Evolutionary conservation across 1,140 invertebrate genomes (phyloP), one percentile per base, ranked within the genome.

Genomic region (Steinernema feltiae): DNA sequence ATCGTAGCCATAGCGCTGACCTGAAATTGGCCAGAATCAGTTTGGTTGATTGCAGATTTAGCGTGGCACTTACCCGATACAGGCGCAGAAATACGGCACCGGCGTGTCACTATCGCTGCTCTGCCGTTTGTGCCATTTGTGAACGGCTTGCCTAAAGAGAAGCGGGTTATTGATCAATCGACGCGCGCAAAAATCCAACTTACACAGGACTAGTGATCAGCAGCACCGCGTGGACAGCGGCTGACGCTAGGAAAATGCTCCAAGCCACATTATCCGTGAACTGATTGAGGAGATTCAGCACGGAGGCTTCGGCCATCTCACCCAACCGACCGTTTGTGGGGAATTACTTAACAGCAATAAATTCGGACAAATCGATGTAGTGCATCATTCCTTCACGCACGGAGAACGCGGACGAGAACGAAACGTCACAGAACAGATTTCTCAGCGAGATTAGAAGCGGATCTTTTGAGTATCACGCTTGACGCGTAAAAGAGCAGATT

Each of bases 161-260:
- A 35, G 12, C 17, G 31, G 35, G 21, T 27, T 27, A n/a, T 21
- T 21, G 30, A 0, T 31, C 30, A 0, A 31, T 29, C 70, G 18
- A 2, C 30, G 2, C 41, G 32, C 30, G 12, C 30, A 69, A 41
- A 32, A n/a, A n/a, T n/a, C n/a, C n/a, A 32, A 76, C 83, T 72
- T 72, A 84, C 83, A 84, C 15, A 32, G 83, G 83, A 75, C 81
- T 83, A 69, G 83, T 79, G 53, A 85, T 85, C 1, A 85, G 53
- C 1, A 85, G 53, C 27, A 85, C 78, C 12, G 83, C 83, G 72
- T 85, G 83, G 27, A 85, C 27, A 29, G 83, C 83, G 35, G 83
- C 85, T 21, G 82, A 84, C 0, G 83, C 85, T 1, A 85, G 73
- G 77, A 85, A 85, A 0, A 85, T 63, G 63, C 69, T 81, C 83